Base-by-base conservation (phyloP, 2,113 vertebrate species). In the Stictonetta naevosa region DNA sequence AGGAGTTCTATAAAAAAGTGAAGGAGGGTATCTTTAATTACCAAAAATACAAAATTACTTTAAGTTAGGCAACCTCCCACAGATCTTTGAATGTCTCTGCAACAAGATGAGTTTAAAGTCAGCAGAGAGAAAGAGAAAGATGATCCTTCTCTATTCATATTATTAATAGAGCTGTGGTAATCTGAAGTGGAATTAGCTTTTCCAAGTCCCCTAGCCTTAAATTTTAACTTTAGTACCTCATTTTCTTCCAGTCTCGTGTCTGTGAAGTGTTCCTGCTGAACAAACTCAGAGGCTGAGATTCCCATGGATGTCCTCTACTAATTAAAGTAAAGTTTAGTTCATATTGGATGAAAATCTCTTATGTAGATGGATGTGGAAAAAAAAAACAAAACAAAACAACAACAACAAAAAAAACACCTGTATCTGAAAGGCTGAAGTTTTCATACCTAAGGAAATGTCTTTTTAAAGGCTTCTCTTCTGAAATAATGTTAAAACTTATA, bases 101-200 rank as follows among this genome's bases (percentile, higher is more conserved):
- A 52, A 29, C 22, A 50, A 11, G 23, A 28, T 81, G 17, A 8
- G 2, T 15, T 64, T 80, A 46, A 62, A 69, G 23, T 52, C 2
- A 6, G 5, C 6, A 13, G 3, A 13, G 22, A n/a, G 21, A 40
- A 11, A 19, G 26, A n/a, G 5, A 42, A 7, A 42, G 21, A 18
- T 26, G 21, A 2, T 2, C 9, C 2, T 3, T 59, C 48, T 67
- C 8, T 64, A 14, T 40, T 25, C 23, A 3, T 0, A 1, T 60
- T 60, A 28, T 52, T 76, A 36, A 7, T 6, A 8, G 9, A n/a
- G 15, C 13, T 75, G 19, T 31, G 9, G 8, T 13, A 88, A 4
- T 50, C 31, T 88, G 62, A 85, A 76, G 5, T 4, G 20, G 5
- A 85, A 59, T 2, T 15, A 14, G 2, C 2, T 67, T 34, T 84